These are phyloP conservation scores for Sminthurinus aureus DNA, from an alignment of 2,888 invertebrate species.

Conservation along the genomic window DNA sequence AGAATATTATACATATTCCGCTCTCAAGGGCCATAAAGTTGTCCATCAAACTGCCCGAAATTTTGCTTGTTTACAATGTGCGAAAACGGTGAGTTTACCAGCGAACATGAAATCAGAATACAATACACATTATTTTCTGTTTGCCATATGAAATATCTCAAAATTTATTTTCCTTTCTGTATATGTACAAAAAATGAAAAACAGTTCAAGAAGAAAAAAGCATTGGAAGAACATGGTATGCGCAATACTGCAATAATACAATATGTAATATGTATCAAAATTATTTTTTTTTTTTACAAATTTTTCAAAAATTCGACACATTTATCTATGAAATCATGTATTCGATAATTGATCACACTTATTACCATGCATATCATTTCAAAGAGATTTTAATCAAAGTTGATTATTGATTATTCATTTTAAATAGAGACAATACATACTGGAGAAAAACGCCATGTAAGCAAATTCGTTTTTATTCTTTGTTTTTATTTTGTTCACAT, in stretches of 20 bases:
- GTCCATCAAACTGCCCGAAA: conserved; percentile 57
- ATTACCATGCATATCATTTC: no score
- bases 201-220: conserved; percentile 56
- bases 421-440: conserved; percentile 51
- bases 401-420: no score
- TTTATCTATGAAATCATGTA: background rate
- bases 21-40: conserved; percentile 57
- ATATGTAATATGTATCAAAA: no score
- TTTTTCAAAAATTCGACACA: background rate
- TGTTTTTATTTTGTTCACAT: background rate
- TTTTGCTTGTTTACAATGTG: conserved; percentile 54
- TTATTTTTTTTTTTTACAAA: no score
- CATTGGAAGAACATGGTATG: conserved; percentile 49
- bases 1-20: conserved; percentile 58
- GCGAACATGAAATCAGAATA: no score
- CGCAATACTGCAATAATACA: background rate
- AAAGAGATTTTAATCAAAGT: conserved; percentile 41
- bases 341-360: no score
- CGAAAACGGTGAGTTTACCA: conserved; percentile 43
- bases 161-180: background rate
- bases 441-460: conserved; percentile 52
- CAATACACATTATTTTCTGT: no score
- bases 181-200: background rate
- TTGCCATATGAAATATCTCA: no score
- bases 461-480: no score